phyloP scores from a whole-genome alignment of 1,140 invertebrate species.

The Drusus annulatus region DNA sequence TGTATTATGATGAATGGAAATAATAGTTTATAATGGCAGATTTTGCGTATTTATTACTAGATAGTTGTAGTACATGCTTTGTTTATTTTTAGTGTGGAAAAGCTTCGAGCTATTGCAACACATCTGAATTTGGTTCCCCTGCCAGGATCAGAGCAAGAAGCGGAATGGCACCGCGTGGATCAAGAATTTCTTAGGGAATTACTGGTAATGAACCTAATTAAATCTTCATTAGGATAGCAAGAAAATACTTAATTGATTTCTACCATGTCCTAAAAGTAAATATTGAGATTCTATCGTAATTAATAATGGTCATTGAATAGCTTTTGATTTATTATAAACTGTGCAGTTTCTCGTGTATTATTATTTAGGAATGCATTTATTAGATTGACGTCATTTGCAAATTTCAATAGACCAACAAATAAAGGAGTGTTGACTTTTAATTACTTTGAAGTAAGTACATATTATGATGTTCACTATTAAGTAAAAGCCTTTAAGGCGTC shows the following conservation, averaged over 20 bases:
- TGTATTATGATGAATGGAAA: too few relatives aligned
- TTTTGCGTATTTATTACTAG: too few relatives aligned
- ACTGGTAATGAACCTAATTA: conserved; percentile 73
- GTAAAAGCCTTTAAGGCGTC: too few relatives aligned
- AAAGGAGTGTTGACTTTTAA: too few relatives aligned
- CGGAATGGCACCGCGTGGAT: conserved; percentile 83
- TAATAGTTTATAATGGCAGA: too few relatives aligned
- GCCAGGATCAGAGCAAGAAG: conserved; percentile 77
- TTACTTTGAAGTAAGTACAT: too few relatives aligned
- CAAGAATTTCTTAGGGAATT: conserved; percentile 89
- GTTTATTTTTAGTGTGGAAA: conserved; percentile 75
- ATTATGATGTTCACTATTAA: too few relatives aligned
- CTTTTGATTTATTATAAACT: not conserved
- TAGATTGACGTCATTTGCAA: not conserved
- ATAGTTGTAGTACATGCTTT: not conserved
- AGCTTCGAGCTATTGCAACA: conserved; percentile 87
- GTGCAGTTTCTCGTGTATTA: not conserved
- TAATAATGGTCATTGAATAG: too few relatives aligned
- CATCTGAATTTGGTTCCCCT: conserved; percentile 90
- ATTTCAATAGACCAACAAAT: too few relatives aligned
- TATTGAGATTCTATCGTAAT: too few relatives aligned
- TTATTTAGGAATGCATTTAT: not conserved
- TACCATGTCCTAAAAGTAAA: too few relatives aligned
- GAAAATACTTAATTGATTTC: too few relatives aligned
- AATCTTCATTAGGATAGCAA: not conserved